Evolutionary conservation across 2,113 vertebrate species (phyloP), one percentile per base, ranked within the genome.

Genomic region (Toxotes chatareus): DNA sequence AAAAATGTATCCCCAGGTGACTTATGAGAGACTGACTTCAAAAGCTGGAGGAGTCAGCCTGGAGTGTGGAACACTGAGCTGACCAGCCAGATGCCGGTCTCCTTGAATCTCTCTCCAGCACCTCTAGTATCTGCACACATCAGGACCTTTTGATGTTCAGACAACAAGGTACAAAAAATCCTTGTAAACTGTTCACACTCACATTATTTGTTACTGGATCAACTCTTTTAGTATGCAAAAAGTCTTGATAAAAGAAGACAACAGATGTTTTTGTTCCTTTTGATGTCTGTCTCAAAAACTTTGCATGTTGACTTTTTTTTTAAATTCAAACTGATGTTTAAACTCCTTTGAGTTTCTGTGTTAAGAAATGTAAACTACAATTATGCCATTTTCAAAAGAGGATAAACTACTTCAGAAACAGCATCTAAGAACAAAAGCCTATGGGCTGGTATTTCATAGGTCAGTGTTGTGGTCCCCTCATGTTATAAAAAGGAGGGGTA

Each of bases 11-110:
- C 71, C 55, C 32, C 34, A 21, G 69, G 55, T 74, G 62, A 86
- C 81, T 82, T 86, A 63, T 82, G 79, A 80, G 57, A 74, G 40
- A 68, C 66, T 40, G 49, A 69, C 79, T 78, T 88, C 64, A 88
- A 89, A 87, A 79, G 60, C 36, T 1, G 3, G 23, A 63, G 23
- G 38, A 83, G 69, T 82, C 55, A 55, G 76, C 49, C 68, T 32
- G 73, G 44, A 76, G 84, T 85, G 70, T 72, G 51, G 65, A 80
- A 71, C 53, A 65, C 23, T 49, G 67, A 79, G 65, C 73, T 78
- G 67, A 84, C 76, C 86, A 73, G 56, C 71, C 31, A 66, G 63
- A 82, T 75, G 79, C 61, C 34, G 4, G 12, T 67, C 67, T 83
- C 38, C 47, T 66, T 60, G 55, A 78, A 73, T 67, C 55, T 77